These are phyloP conservation scores for Gnathonemus echidnorhynchus DNA, from an alignment of 2,113 vertebrate species.

Conservation along the genomic window DNA sequence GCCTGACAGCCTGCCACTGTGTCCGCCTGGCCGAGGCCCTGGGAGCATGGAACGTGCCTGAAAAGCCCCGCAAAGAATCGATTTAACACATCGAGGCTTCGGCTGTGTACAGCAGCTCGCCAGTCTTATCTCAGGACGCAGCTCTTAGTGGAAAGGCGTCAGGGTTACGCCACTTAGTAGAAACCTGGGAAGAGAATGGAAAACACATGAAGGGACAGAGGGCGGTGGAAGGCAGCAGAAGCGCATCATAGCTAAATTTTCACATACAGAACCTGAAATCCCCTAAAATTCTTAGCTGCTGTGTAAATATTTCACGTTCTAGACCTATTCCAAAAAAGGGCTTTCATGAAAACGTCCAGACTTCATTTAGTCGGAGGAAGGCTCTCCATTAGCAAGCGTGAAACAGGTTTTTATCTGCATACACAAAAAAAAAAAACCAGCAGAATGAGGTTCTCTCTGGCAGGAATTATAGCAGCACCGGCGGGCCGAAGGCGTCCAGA, in stretches of 20 bases:
- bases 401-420: not conserved
- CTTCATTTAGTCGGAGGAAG: not conserved
- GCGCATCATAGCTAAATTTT: not conserved
- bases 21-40: not conserved
- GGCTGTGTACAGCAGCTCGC: not conserved
- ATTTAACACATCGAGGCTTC: not conserved
- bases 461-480: not conserved
- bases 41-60: not conserved
- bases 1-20: not conserved
- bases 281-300: not conserved
- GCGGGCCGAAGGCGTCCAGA: not conserved
- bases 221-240: not conserved
- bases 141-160: not conserved
- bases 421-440: not conserved
- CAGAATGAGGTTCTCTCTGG: slow-evolving; percentile 1
- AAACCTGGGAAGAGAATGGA: not conserved
- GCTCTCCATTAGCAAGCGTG: not conserved
- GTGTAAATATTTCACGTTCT: not conserved
- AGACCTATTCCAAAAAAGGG: not conserved
- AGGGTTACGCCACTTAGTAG: not conserved
- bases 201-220: not conserved
- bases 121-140: not conserved
- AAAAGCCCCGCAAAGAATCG: not conserved
- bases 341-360: not conserved
- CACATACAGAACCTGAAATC: not conserved